Percentiles rank a stretch among this genome's conserved stretches.
These are phyloP conservation scores for Labrus mixtus DNA, from an alignment of 2,113 vertebrate genomes.

Conservation along the genomic window DNA sequence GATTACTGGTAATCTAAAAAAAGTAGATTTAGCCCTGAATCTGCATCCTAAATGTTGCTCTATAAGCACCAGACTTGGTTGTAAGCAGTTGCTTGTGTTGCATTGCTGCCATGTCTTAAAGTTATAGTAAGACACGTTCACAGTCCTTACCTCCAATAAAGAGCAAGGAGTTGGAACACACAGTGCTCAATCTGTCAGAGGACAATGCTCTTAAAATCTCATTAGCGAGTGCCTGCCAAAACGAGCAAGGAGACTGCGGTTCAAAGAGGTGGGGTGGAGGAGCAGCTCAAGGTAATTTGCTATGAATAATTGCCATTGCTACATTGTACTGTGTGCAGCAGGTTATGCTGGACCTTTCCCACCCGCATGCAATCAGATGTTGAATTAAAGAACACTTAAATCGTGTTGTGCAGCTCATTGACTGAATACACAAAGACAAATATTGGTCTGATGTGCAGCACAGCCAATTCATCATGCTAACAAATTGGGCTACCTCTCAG, in stretches of 20 bases:
- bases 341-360: constrained; percentile 8
- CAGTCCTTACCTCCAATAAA: constrained; percentile 33
- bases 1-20: too few species aligned
- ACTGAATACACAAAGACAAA: constrained; percentile 32
- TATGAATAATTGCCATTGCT: constrained; percentile 29
- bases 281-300: constrained; percentile 26
- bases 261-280: constrained; percentile 26
- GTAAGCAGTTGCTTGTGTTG: neutral
- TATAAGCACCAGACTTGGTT: neutral
- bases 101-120: constrained; percentile 15
- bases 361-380: constrained; percentile 31
- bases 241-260: constrained; percentile 20
- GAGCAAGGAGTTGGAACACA: constrained; percentile 24
- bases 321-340: neutral
- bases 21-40: too few species aligned
- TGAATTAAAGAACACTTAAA: constrained; percentile 48
- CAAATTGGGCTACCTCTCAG: constrained; percentile 47
- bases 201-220: constrained; percentile 55
- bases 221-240: constrained; percentile 52
- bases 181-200: constrained; percentile 24
- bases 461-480: constrained; percentile 60
- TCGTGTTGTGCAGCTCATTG: neutral
- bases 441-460: constrained; percentile 13
- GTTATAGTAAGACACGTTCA: constrained; percentile 11
- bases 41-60: neutral